Conservation (phyloP, 2,888 invertebrate genomes). For the Patella pellucida region DNA sequence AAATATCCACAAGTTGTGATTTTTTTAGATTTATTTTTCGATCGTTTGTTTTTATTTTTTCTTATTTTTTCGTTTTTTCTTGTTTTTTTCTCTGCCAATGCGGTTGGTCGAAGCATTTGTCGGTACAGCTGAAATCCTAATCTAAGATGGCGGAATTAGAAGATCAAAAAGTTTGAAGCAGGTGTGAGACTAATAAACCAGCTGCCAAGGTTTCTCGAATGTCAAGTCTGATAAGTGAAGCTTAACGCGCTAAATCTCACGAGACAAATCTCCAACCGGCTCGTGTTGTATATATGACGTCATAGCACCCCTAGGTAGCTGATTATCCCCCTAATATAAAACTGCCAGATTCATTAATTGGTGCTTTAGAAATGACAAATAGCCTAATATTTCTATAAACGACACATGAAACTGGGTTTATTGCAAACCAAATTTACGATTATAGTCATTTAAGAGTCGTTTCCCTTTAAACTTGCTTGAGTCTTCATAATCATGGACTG, state of each 20-base stretch:
- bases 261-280: neutral
- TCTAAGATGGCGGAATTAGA: neutral
- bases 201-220: slow-evolving; percentile 1
- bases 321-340: too few relatives aligned
- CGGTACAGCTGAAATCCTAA: slow-evolving; percentile 10
- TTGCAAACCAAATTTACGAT: too few relatives aligned
- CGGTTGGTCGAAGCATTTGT: slow-evolving; percentile 9
- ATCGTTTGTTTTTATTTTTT: neutral
- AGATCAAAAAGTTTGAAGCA: slow-evolving; percentile 7
- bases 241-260: slow-evolving; percentile 3
- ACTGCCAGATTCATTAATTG: too few relatives aligned
- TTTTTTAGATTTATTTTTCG: neutral
- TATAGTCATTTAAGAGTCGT: too few relatives aligned
- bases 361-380: too few relatives aligned
- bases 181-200: slow-evolving; percentile 12
- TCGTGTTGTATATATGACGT: neutral
- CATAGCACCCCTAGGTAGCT: neutral
- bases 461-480: too few relatives aligned
- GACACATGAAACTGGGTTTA: too few relatives aligned
- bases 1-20: neutral
- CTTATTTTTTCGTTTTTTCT: neutral
- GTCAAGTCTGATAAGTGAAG: slow-evolving; percentile 8
- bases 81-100: neutral
- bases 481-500: too few relatives aligned
- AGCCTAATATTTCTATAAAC: too few relatives aligned